Percentiles rank a stretch among this genome's conserved stretches.
Conservation (phyloP, 1,140 invertebrate species). For the Aplysia californica region DNA sequence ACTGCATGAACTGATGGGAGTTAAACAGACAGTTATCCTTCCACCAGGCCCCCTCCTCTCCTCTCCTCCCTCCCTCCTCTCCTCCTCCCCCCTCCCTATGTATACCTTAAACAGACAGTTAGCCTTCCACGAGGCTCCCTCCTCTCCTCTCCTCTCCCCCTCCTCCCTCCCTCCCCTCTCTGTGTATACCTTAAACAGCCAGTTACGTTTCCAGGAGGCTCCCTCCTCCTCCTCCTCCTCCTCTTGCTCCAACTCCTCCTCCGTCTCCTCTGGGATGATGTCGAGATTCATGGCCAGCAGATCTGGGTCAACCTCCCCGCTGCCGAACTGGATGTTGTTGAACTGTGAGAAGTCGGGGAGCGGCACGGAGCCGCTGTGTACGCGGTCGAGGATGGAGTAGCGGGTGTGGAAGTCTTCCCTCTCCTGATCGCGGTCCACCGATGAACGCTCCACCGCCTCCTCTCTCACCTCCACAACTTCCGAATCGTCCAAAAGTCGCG, state of each 20-base stretch:
- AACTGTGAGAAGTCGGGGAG: constrained; percentile 53
- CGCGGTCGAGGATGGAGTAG: constrained; percentile 44
- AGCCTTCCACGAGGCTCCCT: too few species aligned
- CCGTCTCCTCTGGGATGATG: constrained; percentile 59
- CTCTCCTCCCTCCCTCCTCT: too few species aligned
- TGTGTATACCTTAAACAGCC: constrained; percentile 51
- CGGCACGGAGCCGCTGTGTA: constrained; percentile 36
- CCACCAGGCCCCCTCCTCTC: too few species aligned
- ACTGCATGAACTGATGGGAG: too few species aligned
- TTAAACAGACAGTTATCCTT: too few species aligned
- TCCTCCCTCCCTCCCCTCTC: too few species aligned
- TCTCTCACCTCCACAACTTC: constrained; percentile 42
- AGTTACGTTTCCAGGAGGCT: constrained; percentile 49
- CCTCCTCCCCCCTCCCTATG: too few species aligned
- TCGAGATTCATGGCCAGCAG: constrained; percentile 60
- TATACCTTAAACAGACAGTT: too few species aligned
- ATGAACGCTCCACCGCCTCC: constrained; percentile 35
- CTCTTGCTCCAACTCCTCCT: constrained; percentile 51
- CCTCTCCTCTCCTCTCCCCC: too few species aligned
- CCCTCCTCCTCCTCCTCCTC: constrained; percentile 30
- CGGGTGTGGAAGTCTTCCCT: constrained; percentile 43
- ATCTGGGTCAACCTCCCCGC: constrained; percentile 56
- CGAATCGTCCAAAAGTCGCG: constrained; percentile 28
- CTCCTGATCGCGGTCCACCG: constrained; percentile 39
- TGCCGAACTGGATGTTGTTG: constrained; percentile 49